Evolutionary conservation across 1,140 invertebrate genomes (phyloP).

Genomic region (Dendrolimus kikuchii): DNA sequence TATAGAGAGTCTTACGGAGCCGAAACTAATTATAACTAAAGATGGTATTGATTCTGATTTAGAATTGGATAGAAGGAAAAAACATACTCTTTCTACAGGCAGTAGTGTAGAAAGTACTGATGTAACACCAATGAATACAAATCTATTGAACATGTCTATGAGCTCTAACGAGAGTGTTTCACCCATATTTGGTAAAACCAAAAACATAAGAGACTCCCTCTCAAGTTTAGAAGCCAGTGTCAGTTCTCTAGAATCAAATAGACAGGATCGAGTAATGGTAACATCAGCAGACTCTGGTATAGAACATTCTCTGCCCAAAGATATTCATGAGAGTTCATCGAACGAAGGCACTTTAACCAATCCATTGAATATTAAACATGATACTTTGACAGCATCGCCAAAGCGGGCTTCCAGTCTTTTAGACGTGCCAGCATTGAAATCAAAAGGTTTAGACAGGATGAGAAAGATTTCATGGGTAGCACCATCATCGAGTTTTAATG

Average conservation of each 20-base stretch:
- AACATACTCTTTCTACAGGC: conserved; percentile 35
- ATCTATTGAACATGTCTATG: conserved; percentile 56
- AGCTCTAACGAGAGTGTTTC: conserved; percentile 69
- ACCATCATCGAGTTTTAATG: conserved; percentile 53
- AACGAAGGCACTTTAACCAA: conserved; percentile 69
- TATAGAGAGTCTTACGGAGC: conserved; percentile 46
- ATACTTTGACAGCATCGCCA: conserved; percentile 51
- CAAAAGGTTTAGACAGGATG: conserved; percentile 53
- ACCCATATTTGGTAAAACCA: conserved; percentile 60
- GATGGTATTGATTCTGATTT: conserved; percentile 25
- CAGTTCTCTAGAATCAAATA: conserved; percentile 60
- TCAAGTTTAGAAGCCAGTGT: conserved; percentile 68
- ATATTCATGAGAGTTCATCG: conserved; percentile 55
- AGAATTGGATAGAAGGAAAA: conserved; percentile 39
- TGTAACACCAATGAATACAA: conserved; percentile 48
- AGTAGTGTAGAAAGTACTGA: conserved; percentile 61
- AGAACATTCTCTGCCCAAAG: conserved; percentile 57
- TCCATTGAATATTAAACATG: conserved; percentile 44
- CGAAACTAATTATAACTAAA: conserved; percentile 27
- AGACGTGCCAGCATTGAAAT: conserved; percentile 60
- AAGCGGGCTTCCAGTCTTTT: conserved; percentile 58
- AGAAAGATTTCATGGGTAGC: conserved; percentile 74
- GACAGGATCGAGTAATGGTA: conserved; percentile 55
- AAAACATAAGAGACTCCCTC: conserved; percentile 61
- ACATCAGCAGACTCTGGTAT: conserved; percentile 68